Evolutionary conservation across 1,140 invertebrate species (phyloP), one percentile per base, ranked within the genome.

Genomic region (Lasioglossum baleicum): DNA sequence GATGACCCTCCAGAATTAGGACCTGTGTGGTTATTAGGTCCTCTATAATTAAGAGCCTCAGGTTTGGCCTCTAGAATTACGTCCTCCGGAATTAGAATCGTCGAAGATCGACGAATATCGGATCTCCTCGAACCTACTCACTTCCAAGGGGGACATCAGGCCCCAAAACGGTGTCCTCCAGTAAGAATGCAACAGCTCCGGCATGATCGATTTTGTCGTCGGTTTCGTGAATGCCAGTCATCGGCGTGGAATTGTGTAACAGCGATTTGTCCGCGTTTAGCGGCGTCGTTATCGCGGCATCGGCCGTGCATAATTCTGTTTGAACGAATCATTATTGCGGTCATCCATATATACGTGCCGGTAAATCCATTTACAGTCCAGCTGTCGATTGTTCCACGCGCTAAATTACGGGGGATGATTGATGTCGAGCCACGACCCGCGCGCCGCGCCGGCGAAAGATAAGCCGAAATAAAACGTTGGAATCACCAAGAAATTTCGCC

Each of bases 301-400:
- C 80, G 71, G 81, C 56, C 74, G 61, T 61, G 80, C 84, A 85
- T 88, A 88, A 88, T 88, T 88, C 83, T 85, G 85, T 87, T 88
- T 88, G 83, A 88, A 84, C 83, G 85, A 88, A 87, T 88, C 85
- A 88, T 83, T 86, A 86, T 85, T 86, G 85, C 84, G 86, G 86
- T 84, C 82, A 85, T 83, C 82, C 83, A 73, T 79, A 76, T 67
- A 80, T 63, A 71, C 76, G 72, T 70, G 58, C 60, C 67, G 61
- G 61, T 74, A 84, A 86, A 86, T 86, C 76, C 80, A 76, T 80
- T 86, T 83, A 83, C 80, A 64, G 53, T 69, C 79, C 80, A 82
- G 69, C 83, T 84, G 83, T 85, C 76, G 76, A 79, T 79, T 79
- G 76, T 73, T 72, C 79, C 70, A 42, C 66, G 83, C 58, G 78